These are phyloP conservation scores for Ostrea edulis DNA, from an alignment of 1,140 invertebrate genomes.

Conservation along the genomic window DNA sequence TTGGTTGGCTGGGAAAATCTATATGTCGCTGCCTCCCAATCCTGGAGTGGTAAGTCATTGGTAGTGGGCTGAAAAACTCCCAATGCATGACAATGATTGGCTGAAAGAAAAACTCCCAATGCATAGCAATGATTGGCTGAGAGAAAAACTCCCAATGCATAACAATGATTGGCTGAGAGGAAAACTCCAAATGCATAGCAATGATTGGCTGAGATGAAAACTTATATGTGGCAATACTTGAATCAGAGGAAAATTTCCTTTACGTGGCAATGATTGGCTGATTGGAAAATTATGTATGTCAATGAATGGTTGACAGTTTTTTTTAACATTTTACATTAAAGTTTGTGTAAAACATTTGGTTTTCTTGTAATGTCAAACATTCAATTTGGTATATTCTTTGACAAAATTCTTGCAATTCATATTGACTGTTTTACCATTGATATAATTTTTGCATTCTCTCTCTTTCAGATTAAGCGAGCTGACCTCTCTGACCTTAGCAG, in stretches of 20 bases:
- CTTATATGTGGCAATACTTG: neutral
- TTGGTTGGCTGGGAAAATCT: slow-evolving; percentile 92
- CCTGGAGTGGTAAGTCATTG: slow-evolving; percentile 70
- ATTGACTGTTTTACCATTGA: too few relatives aligned
- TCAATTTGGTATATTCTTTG: too few relatives aligned
- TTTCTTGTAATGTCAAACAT: too few relatives aligned
- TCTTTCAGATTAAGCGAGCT: slow-evolving; percentile 84
- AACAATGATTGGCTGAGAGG: neutral
- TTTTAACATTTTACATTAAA: too few relatives aligned
- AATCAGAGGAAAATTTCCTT: neutral
- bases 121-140: too few relatives aligned
- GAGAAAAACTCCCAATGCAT: neutral
- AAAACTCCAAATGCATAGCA: too few relatives aligned
- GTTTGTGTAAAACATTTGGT: too few relatives aligned
- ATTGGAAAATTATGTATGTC: neutral
- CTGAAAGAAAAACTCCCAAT: neutral
- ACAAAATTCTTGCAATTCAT: too few relatives aligned
- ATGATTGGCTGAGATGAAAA: neutral
- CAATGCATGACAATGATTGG: neutral
- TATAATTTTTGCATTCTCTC: too few relatives aligned
- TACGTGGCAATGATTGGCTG: too few relatives aligned
- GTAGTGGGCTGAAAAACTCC: neutral
- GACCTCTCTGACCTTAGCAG: slow-evolving; percentile 84
- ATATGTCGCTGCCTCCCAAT: slow-evolving; percentile 91
- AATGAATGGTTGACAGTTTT: too few relatives aligned